Base-by-base conservation (phyloP, 2,888 invertebrate genomes). In the Cerceris rybyensis region DNA sequence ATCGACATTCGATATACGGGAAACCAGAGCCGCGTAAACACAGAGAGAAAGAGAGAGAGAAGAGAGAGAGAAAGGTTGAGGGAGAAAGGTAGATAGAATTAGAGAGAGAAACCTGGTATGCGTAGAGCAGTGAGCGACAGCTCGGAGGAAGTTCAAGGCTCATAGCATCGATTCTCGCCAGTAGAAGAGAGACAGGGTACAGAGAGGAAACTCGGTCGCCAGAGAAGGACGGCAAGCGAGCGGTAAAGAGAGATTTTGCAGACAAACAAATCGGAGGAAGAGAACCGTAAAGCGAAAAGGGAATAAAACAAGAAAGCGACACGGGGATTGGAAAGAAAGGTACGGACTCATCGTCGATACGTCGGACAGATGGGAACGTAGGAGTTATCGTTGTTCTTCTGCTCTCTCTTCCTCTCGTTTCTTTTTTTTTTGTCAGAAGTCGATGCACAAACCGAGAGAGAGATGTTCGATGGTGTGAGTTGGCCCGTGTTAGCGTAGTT, bases 111-210 rank as follows among this genome's bases (percentile, higher is more conserved):
- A 75, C 60, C 57, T 54, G 55, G 61, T 77, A 75, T 73, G 78
- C 73, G 72, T 81, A 70, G 61, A 75, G 58, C 57, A 39, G 16
- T 58, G 81, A 70, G 75, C 75, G 76, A 74, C 74, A 78, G 78
- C 60, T 70, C 64, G 68, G 71, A 78, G 80, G 83, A 88, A 88
- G 88, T 88, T 88, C 88, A 88, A 88, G 88, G 88, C 85, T 88
- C 80, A 61, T 63, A 74, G 80, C 85, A 88, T 88, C 86, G 88
- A 88, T 88, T 87, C 80, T 86, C 81, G 80, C 71, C 79, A 64
- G 58, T 57, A 55, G 68, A 69, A 72, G 49, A 39, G 46, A 55
- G 63, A 49, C n/a, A n/a, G n/a, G n/a, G n/a, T n/a, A n/a, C 16
- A 50, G 43, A 54, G 46, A 61, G 58, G 63, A 60, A 73, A 68